phyloP scores from a whole-genome alignment of 2,888 invertebrate genomes.

The Stenurella melanura region DNA sequence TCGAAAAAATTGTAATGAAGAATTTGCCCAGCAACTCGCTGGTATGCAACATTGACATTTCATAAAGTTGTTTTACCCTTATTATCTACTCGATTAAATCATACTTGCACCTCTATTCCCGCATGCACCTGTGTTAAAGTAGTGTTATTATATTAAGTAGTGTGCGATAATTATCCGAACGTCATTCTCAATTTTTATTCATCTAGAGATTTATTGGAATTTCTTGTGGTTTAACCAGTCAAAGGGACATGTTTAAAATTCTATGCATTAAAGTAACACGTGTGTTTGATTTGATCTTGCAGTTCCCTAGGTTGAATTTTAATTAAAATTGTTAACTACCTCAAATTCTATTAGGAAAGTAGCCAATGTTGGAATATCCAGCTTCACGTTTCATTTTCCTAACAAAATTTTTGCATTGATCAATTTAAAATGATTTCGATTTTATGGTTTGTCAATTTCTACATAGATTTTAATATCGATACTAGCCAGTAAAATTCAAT shows the following conservation, averaged over 20 bases:
- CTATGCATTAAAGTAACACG: slow-evolving; percentile 30
- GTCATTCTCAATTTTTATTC: slow-evolving; percentile 58
- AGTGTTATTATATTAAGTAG: slow-evolving; percentile 59
- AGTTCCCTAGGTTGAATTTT: background rate
- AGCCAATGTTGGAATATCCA: background rate
- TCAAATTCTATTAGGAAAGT: background rate
- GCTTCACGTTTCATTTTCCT: too few relatives aligned
- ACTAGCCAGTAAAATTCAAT: too few relatives aligned
- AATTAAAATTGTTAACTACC: background rate
- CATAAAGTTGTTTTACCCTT: slow-evolving; percentile 56
- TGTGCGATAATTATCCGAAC: slow-evolving; percentile 57
- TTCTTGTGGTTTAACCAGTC: slow-evolving; percentile 56
- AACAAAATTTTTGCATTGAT: too few relatives aligned
- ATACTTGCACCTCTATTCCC: slow-evolving; percentile 56
- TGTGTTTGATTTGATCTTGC: slow-evolving; percentile 31
- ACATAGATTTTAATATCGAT: too few relatives aligned
- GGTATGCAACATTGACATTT: slow-evolving; percentile 51
- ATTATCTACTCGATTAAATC: slow-evolving; percentile 55
- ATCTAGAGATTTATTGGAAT: slow-evolving; percentile 61
- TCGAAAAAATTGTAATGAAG: slow-evolving; percentile 38
- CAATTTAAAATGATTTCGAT: too few relatives aligned
- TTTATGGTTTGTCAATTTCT: too few relatives aligned
- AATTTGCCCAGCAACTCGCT: slow-evolving; percentile 46
- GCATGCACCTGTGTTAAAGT: slow-evolving; percentile 59
- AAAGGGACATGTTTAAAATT: slow-evolving; percentile 25